These are phyloP conservation scores for Siniperca knerii DNA, from an alignment of 2,113 vertebrate genomes.

Conservation along the genomic window DNA sequence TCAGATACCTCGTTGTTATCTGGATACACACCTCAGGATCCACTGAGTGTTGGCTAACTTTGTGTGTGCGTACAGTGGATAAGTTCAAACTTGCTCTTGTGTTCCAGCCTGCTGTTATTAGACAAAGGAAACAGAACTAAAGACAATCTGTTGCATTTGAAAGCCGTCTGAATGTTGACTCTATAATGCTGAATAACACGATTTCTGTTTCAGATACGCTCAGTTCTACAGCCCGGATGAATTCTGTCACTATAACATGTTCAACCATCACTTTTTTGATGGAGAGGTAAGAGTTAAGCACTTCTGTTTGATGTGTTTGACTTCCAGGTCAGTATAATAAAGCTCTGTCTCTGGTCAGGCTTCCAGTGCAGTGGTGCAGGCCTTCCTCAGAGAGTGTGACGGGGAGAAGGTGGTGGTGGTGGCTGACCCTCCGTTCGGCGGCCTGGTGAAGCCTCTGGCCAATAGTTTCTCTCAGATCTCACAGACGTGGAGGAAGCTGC, in stretches of 20 bases:
- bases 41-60: background rate
- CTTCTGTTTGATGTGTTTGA: background rate
- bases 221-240: conserved; percentile 93
- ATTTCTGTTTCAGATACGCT: conserved; percentile 87
- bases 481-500: conserved; percentile 84
- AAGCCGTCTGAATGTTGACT: background rate
- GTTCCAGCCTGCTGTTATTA: background rate
- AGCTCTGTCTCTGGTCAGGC: conserved; percentile 73
- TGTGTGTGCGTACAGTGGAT: background rate
- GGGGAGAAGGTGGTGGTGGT: conserved; percentile 89
- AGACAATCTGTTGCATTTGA: background rate
- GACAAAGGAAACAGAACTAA: background rate
- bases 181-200: background rate
- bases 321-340: background rate
- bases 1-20: background rate
- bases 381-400: conserved; percentile 86
- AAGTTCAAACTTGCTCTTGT: conserved; percentile 6
- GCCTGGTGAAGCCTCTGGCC: conserved; percentile 94
- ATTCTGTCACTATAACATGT: conserved; percentile 99
- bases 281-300: conserved; percentile 87
- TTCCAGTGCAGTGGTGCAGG: conserved; percentile 80
- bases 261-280: conserved; percentile 97
- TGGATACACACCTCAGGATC: conserved; percentile 27
- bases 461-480: conserved; percentile 90
- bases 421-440: conserved; percentile 96